Percentiles rank a stretch among this genome's conserved stretches.
Evolutionary conservation across 2,113 vertebrate genomes (phyloP).

Genomic region (Bombycilla garrulus): DNA sequence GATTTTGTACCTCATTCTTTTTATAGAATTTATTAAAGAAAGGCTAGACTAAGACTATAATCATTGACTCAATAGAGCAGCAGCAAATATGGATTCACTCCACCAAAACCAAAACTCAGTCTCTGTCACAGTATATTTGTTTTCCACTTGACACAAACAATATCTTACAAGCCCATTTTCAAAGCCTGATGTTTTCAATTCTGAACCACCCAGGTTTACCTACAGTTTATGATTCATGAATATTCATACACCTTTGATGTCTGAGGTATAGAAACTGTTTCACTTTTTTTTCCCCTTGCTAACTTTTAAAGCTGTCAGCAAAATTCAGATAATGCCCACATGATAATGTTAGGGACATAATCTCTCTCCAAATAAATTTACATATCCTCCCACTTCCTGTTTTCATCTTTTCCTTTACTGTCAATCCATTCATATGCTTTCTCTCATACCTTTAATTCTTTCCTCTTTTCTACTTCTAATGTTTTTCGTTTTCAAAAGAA

Average conservation of each 20-base stretch:
- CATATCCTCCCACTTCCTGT: not conserved
- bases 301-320: not conserved
- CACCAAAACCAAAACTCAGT: not conserved
- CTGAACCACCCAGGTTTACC: not conserved
- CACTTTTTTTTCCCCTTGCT: not conserved
- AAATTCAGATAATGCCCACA: not conserved
- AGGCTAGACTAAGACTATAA: not conserved
- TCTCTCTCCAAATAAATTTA: not conserved
- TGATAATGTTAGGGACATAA: not conserved
- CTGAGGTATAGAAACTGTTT: not conserved
- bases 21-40: not conserved
- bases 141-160: not conserved
- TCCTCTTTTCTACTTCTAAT: not conserved
- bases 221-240: not conserved
- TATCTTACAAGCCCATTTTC: not conserved
- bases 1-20: not conserved
- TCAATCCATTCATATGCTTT: not conserved
- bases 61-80: not conserved
- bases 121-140: not conserved
- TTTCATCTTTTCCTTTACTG: not conserved
- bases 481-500: not conserved
- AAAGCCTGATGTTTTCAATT: rapidly evolving
- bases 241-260: not conserved
- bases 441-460: not conserved
- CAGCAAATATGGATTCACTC: not conserved